A percentile compares a stretch with the other conserved stretches of the same genome.
These are phyloP conservation scores for Colossoma macropomum DNA, from an alignment of 2,113 vertebrate genomes.

Conservation along the genomic window DNA sequence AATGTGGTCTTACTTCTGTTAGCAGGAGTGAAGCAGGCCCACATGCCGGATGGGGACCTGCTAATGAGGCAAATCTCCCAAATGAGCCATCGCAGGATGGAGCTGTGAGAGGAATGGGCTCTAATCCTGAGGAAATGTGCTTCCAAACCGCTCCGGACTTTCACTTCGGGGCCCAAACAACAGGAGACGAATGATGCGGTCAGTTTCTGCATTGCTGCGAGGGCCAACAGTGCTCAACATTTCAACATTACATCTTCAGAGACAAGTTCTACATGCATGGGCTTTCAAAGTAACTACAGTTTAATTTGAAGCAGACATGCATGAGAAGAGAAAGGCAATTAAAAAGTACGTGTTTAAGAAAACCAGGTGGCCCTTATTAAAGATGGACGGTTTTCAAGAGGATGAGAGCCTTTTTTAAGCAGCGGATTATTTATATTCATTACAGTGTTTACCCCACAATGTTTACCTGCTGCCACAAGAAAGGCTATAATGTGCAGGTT, in stretches of 20 bases:
- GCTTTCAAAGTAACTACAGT: neutral
- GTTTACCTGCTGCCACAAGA: constrained; percentile 8
- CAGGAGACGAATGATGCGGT: constrained; percentile 40
- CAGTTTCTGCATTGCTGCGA: neutral
- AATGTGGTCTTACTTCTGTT: neutral
- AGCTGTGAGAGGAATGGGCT: constrained; percentile 30
- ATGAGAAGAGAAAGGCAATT: neutral
- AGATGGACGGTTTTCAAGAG: neutral
- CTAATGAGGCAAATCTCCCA: constrained; percentile 54
- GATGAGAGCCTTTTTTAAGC: neutral
- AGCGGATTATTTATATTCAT: neutral
- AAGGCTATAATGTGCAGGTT: neutral
- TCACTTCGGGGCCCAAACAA: constrained; percentile 6
- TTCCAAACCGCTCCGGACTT: constrained; percentile 41
- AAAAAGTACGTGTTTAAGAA: neutral
- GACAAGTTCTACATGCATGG: neutral
- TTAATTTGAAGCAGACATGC: constrained; percentile 45
- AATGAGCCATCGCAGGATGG: constrained; percentile 45
- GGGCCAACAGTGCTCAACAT: neutral
- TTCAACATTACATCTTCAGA: neutral
- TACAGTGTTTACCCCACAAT: constrained; percentile 4
- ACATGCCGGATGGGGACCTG: constrained; percentile 15
- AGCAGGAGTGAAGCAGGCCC: constrained; percentile 2
- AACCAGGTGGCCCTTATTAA: neutral
- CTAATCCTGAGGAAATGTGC: constrained; percentile 50